Percentiles rank a stretch among this genome's conserved stretches.
These are phyloP conservation scores for Phalloptychus januarius DNA, from an alignment of 2,797 vertebrate genomes.

Conservation along the genomic window DNA sequence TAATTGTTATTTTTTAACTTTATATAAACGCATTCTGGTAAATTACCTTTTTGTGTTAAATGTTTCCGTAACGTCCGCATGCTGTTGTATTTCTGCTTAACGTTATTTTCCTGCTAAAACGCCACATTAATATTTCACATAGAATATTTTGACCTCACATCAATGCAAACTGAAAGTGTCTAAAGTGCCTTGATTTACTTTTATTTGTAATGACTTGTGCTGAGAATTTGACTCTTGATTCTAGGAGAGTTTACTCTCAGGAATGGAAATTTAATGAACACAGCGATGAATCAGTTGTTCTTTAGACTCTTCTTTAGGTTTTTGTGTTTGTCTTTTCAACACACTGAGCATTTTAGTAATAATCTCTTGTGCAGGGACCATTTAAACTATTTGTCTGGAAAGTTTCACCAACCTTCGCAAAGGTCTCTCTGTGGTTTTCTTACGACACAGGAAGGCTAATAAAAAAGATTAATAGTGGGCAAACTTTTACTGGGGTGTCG, in stretches of 20 bases:
- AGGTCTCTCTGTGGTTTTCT: constrained; percentile 55
- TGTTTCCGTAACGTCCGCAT: too few relatives aligned
- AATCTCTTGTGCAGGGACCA: constrained; percentile 26
- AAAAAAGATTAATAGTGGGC: constrained; percentile 68
- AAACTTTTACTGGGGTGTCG: constrained; percentile 57
- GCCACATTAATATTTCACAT: background rate
- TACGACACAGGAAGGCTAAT: constrained; percentile 60
- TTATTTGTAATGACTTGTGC: background rate
- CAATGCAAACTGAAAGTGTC: background rate
- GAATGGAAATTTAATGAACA: background rate
- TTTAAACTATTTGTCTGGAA: constrained; percentile 62
- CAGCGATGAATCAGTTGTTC: background rate
- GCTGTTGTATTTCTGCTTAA: background rate
- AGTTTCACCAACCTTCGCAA: constrained; percentile 54
- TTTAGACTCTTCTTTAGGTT: background rate
- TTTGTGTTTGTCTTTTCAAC: background rate
- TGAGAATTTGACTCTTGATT: background rate
- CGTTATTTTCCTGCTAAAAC: background rate
- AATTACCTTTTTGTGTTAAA: background rate
- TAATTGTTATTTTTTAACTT: background rate
- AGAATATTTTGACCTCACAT: background rate
- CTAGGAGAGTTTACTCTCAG: background rate
- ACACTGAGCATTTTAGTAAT: constrained; percentile 19
- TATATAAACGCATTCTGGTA: background rate
- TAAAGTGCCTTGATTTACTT: background rate